Base-by-base conservation (phyloP, 2,888 invertebrate species). In the Nephrocerus scutellatus region DNA sequence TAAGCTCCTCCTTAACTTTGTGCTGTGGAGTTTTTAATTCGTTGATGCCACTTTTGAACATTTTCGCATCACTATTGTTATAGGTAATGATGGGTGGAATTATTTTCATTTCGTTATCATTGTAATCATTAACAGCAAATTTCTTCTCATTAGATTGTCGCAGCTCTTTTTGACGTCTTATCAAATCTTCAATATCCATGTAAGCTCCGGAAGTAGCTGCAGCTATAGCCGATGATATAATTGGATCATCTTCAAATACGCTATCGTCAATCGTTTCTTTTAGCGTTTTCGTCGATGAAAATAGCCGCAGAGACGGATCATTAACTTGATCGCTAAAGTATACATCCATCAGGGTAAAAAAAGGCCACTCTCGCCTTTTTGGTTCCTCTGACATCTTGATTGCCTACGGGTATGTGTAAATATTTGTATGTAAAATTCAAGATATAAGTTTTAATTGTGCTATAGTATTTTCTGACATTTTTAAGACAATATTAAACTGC, bases 301-400 rank as follows among this genome's bases (percentile, higher is more conserved):
- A 69, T 12, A 69, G 54, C 10, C 69, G 60, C 46, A 69, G 44
- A 24, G 69, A 68, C n/a, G 69, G 69, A 58, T 69, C 69, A 47
- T 69, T 69, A 7, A 69, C 69, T 56, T 69, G 69, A 48, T 69
- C 69, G 43, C 69, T 69, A 49, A 69, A 69, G 43, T 69, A 69
- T 2, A 69, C 68, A 41, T 69, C 69, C 69, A 69, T 69, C 38
- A 69, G 50, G 9, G 63, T 68, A 48, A 69, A 69, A 50, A 69
- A 69, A 10, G 69, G 69, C 69, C 69, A 69, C 40, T 69, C 69
- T 14, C 69, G 65, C 2, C 69, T 54, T 51, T 69, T 69, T 10
- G 69, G 69, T 51, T 69, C 69, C 50, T 69, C 69, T 25, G 69
- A 69, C 56, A 69, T 59, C 59, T 69, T 69, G 33, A 69, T 69